Percentiles rank a stretch among this genome's conserved stretches.
Conservation (phyloP, 2,113 vertebrate species). For the Tamias sibiricus region DNA sequence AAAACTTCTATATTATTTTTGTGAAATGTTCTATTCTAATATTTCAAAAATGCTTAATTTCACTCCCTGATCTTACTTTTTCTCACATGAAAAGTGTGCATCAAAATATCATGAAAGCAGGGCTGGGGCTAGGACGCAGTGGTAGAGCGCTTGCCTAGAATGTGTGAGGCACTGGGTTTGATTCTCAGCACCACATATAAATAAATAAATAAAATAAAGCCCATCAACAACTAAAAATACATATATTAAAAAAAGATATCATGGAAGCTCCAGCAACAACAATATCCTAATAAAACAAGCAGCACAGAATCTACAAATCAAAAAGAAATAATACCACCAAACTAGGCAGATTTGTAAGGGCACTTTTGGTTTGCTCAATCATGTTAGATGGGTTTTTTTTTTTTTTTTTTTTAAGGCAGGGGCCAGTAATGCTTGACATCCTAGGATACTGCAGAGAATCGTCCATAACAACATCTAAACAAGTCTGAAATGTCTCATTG, state of each 20-base stretch:
- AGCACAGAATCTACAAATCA: background rate
- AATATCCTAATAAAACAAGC: constrained; percentile 4
- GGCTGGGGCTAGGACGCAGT: no score
- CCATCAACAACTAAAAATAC: no score
- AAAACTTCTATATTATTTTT: constrained; percentile 24
- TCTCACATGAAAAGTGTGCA: background rate
- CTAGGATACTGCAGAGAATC: background rate
- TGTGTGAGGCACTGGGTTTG: no score
- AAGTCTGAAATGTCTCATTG: background rate
- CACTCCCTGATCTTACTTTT: constrained; percentile 35
- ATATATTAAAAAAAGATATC: background rate
- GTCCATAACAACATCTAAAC: background rate
- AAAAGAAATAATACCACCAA: background rate
- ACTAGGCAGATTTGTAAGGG: background rate
- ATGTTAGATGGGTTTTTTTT: background rate
- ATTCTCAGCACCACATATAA: no score
- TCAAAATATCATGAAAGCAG: background rate
- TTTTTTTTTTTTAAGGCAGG: background rate
- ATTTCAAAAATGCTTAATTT: constrained; percentile 61
- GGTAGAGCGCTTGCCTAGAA: no score
- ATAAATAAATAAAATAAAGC: no score
- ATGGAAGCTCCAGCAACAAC: background rate
- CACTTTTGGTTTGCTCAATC: background rate
- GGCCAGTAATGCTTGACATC: background rate
- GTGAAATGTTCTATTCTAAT: constrained; percentile 27